Evolutionary conservation across 2,113 vertebrate species (phyloP), one percentile per base, ranked within the genome.

Genomic region (Mionectes macconnelli): DNA sequence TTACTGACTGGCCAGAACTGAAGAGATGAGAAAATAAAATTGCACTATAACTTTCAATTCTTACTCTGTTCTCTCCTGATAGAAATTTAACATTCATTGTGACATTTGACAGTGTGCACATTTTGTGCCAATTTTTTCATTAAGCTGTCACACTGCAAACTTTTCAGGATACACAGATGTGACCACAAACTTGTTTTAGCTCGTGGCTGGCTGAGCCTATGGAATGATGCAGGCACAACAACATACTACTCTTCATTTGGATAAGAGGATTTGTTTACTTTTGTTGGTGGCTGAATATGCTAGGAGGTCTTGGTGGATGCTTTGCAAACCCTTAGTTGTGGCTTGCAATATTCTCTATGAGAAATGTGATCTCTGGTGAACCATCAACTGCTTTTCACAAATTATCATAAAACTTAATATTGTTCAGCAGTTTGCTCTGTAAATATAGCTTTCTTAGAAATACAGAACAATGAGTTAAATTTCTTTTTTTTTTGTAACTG

Each of bases 61-160:
- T 78, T 82, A 53, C 4, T 56, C 28, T 39, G 4, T 17, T 53
- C 40, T 87, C 74, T 80, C 21, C 53, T 39, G 28, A 89, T 87
- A 79, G 12, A 20, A 94, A 45, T 25, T 87, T 78, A 62, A 35
- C 0, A 1, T 73, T 73, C 11, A 40, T 73, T 75, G n/a, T 76
- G 59, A 60, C 40, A 40, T 49, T 64, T 63, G 28, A 20, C 28
- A 68, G 25, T 23, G 76, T 44, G 56, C 22, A 59, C 8, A 14
- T 63, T 84, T 87, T 87, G 25, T 44, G 40, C 35, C 69, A 82
- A 64, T 69, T 87, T 72, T 72, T 89, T 89, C 33, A 56, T 78
- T 87, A 64, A 53, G 42, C 47, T 91, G 35, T 70, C 35, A 22
- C 17, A 59, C 12, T 52, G 28, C 30, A 84, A 89, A 10, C 27